Percentiles rank a stretch among this genome's conserved stretches.
These are phyloP conservation scores for Nymphicus hollandicus DNA, from an alignment of 2,113 vertebrate species.

Conservation along the genomic window DNA sequence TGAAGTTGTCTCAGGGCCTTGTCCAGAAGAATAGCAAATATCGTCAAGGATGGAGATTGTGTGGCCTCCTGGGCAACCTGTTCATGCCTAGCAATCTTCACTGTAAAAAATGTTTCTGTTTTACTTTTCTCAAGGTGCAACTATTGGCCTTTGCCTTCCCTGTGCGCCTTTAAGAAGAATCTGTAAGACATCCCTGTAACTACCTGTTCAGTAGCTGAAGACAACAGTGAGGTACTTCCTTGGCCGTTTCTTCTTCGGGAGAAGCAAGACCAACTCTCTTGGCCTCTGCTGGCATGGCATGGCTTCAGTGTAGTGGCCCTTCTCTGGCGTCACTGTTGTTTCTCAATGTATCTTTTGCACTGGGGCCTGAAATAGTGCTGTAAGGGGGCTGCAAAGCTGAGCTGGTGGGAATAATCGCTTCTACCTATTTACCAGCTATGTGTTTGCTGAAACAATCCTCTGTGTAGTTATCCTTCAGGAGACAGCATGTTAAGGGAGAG, in stretches of 20 bases:
- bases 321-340: background rate
- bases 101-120: background rate
- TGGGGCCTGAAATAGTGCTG: background rate
- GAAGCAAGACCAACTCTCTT: background rate
- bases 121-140: background rate
- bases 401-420: accelerated
- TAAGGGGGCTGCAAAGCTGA: background rate
- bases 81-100: background rate
- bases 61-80: background rate
- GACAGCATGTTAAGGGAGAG: accelerated
- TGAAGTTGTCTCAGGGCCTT: background rate
- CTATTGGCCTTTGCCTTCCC: background rate
- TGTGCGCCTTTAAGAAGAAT: background rate
- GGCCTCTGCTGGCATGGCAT: background rate
- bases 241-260: background rate
- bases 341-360: background rate
- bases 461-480: background rate
- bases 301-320: no score
- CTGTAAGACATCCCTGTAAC: background rate
- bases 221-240: background rate
- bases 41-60: background rate
- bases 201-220: accelerated
- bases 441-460: background rate
- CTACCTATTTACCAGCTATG: background rate
- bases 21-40: background rate